phyloP scores from a whole-genome alignment of 2,888 invertebrate species.

The Ectemnius cavifrons region DNA sequence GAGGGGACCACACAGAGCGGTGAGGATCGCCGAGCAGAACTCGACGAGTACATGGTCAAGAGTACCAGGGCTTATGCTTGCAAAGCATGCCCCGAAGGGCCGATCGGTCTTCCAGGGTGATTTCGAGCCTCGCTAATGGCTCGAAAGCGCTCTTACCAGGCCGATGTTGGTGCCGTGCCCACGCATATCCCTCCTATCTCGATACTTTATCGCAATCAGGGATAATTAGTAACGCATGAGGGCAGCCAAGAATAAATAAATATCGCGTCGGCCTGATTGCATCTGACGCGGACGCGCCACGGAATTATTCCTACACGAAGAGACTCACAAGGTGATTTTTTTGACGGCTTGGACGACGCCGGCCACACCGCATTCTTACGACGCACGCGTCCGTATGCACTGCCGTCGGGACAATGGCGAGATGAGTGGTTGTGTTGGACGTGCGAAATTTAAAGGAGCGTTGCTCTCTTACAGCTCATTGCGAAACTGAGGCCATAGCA shows the following conservation, averaged over 20 bases:
- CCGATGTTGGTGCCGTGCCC: not conserved
- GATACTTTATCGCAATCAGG: constrained; percentile 60
- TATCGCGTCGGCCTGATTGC: constrained; percentile 46
- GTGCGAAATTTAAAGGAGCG: constrained; percentile 30
- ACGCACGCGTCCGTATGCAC: not conserved
- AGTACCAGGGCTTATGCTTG: not conserved
- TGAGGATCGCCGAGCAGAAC: not conserved
- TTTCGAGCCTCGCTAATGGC: constrained; percentile 15
- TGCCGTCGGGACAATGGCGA: constrained; percentile 15
- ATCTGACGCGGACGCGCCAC: constrained; percentile 43
- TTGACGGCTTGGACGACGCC: no score
- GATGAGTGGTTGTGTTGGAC: constrained; percentile 2
- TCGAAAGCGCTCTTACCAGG: not conserved
- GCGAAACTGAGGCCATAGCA: not conserved
- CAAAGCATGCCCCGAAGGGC: constrained; percentile 15
- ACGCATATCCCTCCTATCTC: constrained; percentile 25
- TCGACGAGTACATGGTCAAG: not conserved
- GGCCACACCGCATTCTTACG: no score
- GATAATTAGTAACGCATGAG: constrained; percentile 58
- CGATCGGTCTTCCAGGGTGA: constrained; percentile 17
- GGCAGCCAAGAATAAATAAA: constrained; percentile 49
- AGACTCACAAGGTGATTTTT: not conserved
- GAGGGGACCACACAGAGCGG: not conserved
- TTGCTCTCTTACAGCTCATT: constrained; percentile 28
- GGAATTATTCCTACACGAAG: constrained; percentile 40